Evolutionary conservation across 2,113 vertebrate genomes (phyloP).

Genomic region (Platysteira castanea): DNA sequence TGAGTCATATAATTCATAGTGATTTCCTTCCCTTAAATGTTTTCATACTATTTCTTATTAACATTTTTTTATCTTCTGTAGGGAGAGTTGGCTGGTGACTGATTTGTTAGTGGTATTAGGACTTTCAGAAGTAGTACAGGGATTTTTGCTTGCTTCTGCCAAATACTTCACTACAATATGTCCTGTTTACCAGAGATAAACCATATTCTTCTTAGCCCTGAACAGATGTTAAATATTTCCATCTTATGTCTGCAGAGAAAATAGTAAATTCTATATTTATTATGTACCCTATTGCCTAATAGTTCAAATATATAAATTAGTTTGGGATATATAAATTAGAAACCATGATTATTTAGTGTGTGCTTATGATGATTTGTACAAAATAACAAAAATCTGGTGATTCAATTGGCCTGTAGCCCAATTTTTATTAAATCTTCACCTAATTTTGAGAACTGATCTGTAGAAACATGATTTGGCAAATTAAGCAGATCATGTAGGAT

Average conservation of each 20-base stretch:
- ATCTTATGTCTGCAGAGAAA: neutral
- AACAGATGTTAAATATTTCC: neutral
- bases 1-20: constrained; percentile 68
- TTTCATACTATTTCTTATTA: neutral
- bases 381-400: neutral
- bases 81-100: neutral
- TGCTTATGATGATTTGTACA: neutral
- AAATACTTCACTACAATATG: neutral
- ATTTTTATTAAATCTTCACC: constrained; percentile 1
- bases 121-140: neutral
- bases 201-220: neutral
- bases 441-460: neutral
- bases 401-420: neutral
- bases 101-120: neutral
- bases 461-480: neutral
- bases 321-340: neutral
- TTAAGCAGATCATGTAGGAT: neutral
- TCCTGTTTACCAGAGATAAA: neutral
- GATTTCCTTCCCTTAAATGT: neutral
- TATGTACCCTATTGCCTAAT: neutral
- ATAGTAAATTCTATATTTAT: neutral
- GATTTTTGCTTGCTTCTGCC: neutral
- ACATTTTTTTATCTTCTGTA: neutral
- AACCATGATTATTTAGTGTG: neutral
- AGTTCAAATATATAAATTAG: neutral